These are phyloP conservation scores for Geopemphigus sp. DNA, from an alignment of 1,140 invertebrate species.

Conservation along the genomic window DNA sequence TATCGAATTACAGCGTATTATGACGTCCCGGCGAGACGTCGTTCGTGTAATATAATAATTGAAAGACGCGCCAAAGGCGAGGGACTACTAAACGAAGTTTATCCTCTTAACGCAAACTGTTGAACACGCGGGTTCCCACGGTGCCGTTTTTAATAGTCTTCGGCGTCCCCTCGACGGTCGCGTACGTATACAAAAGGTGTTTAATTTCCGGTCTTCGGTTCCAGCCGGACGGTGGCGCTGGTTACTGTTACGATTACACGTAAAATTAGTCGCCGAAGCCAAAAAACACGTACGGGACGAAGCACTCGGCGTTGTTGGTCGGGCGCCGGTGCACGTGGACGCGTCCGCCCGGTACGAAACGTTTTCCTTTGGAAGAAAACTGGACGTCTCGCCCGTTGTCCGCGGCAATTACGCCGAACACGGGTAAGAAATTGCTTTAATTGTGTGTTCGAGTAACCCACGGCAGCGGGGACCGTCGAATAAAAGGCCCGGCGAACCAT, in stretches of 20 bases:
- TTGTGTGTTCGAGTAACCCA: too few relatives aligned
- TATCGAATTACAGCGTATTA: constrained; percentile 26
- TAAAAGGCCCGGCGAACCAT: too few relatives aligned
- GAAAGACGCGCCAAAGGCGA: constrained; percentile 4
- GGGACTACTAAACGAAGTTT: neutral
- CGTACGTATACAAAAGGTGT: neutral
- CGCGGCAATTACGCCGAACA: too few relatives aligned
- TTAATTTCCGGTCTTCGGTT: constrained; percentile 40
- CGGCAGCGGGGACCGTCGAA: too few relatives aligned
- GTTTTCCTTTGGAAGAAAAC: too few relatives aligned
- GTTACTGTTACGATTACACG: neutral
- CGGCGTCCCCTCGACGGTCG: neutral
- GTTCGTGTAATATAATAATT: neutral
- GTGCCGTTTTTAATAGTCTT: constrained; percentile 31
- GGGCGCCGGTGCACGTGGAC: too few relatives aligned
- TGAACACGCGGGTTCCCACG: neutral
- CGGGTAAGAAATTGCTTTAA: too few relatives aligned
- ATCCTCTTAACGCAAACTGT: neutral
- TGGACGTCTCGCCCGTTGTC: too few relatives aligned
- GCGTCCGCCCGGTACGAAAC: too few relatives aligned
- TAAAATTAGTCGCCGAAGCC: constrained; percentile 39
- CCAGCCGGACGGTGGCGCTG: neutral
- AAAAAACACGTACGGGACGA: too few relatives aligned
- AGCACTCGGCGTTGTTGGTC: too few relatives aligned
- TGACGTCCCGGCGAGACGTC: neutral